Base-by-base conservation (phyloP, 2,888 invertebrate genomes). In the Brenthis ino region DNA sequence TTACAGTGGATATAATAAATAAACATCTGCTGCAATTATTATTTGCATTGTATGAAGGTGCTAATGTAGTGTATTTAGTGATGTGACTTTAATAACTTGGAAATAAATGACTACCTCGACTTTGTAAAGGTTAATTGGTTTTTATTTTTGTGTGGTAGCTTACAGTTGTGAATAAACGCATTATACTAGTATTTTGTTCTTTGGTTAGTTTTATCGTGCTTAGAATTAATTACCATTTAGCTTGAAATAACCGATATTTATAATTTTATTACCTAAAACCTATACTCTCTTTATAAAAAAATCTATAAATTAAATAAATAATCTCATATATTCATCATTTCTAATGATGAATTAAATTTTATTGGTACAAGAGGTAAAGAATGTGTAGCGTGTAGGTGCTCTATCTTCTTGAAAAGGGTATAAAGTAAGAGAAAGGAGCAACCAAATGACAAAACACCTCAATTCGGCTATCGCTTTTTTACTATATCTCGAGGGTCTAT, bases 21-120 rank as follows among this genome's bases (percentile, higher is more conserved):
- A 79, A 77, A 79, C 80, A 80, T 79, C 79, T 79, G 81, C 74
- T 77, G 60, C 73, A 72, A 68, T 67, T 64, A 70, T 69, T 70
- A 67, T 71, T 68, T 71, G 69, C 69, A 70, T 69, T 69, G 69
- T 72, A 67, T 55, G 67, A 58, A 70, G 72, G 70, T 71, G 69
- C 66, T 74, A 72, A 69, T 72, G 68, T 66, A 67, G 70, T 67
- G 67, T 61, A 66, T 68, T 73, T 68, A 70, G 65, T 66, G 61
- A 67, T 69, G 65, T 56, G 61, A 69, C 63, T 69, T 60, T 58
- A 70, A 68, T 70, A 63, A 63, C 63, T 63, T 63, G 16, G 63
- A 63, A 63, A 63, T 43, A 54, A 63, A 63, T 54, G 53, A 51
- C 63, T 54, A 20, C 63, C 12, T 12, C 37, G 53, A 54, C 37